Evolutionary conservation across 2,888 invertebrate species (phyloP), one percentile per base, ranked within the genome.

Genomic region (Athrips mouffetella): DNA sequence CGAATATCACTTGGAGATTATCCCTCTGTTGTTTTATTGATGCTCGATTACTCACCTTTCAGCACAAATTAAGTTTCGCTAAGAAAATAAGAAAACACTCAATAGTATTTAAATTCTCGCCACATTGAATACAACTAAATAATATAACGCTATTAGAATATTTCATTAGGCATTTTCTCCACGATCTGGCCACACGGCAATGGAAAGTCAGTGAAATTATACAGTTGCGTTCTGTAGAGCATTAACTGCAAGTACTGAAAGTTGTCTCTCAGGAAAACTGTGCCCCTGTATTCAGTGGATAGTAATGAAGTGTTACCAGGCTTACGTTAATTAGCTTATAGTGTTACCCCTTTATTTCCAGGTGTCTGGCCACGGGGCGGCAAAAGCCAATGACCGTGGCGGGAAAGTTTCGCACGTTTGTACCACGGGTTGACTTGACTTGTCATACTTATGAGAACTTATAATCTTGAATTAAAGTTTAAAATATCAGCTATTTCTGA

Each of bases 121-220:
- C n/a, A n/a, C n/a, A n/a, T n/a, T n/a, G 20, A 18, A 37, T 18
- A 35, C 16, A 21, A 6, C n/a, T 18, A 20, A 18, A 2, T 21
- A 21, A 21, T n/a, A 18, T 18, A 18, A 8, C 37, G 11, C 37
- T 11, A 21, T 41, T 25, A 13, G 13, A 23, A 13, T 16, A 41
- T 3, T 15, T 25, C 25, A 27, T 41, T 41, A 25, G 2, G 27
- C 25, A 41, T 42, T 49, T 49, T 49, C 45, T 45, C 31, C 45
- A 45, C 23, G 49, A 39, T 45, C 37, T n/a, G n/a, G n/a, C n/a
- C n/a, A 44, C 42, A 15, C 47, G 29, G 37, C 21, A 31, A 35
- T 58, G 57, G 62, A 63, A 64, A 65, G 63, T 62, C 55, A 66
- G 63, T 63, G 60, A 64, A 65, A 65, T 55, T 55, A 56, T 52